phyloP scores from a whole-genome alignment of 2,888 invertebrate genomes.

The Nomada hirtipes region DNA sequence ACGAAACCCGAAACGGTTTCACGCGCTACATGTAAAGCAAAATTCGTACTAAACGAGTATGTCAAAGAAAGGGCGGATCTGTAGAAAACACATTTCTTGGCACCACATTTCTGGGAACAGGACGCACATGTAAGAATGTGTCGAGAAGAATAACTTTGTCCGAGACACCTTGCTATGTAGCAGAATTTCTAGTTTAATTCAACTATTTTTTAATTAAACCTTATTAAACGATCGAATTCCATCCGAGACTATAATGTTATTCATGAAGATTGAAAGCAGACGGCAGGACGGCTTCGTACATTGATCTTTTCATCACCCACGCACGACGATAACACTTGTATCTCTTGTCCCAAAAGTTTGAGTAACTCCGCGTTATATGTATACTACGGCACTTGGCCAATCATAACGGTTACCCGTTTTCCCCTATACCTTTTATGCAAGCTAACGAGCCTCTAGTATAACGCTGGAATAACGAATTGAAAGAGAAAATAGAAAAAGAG shows the following conservation, averaged over 20 bases:
- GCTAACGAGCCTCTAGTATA: conserved; percentile 37
- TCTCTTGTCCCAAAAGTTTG: conserved; percentile 49
- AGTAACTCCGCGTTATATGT: conserved; percentile 27
- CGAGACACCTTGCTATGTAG: background rate
- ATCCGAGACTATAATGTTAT: background rate
- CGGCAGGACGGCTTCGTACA: conserved; percentile 17
- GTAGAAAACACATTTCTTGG: too few relatives aligned
- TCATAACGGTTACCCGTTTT: conserved; percentile 21
- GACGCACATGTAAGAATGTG: too few relatives aligned
- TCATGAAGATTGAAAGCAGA: conserved; percentile 19
- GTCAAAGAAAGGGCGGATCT: too few relatives aligned
- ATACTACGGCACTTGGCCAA: conserved; percentile 13
- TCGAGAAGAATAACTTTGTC: background rate
- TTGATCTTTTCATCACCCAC: conserved; percentile 51
- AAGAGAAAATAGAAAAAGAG: background rate
- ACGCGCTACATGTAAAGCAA: too few relatives aligned
- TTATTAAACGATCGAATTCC: background rate
- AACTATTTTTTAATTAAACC: background rate
- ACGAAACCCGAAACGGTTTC: too few relatives aligned
- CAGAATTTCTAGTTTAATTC: background rate
- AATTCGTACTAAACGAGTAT: too few relatives aligned
- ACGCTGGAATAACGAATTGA: conserved; percentile 10
- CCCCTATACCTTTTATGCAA: conserved; percentile 14
- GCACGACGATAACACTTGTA: conserved; percentile 38
- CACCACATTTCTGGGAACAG: too few relatives aligned